Evolutionary conservation across 1,140 invertebrate species (phyloP).

Genomic region (Pemphigus obesinymphae): DNA sequence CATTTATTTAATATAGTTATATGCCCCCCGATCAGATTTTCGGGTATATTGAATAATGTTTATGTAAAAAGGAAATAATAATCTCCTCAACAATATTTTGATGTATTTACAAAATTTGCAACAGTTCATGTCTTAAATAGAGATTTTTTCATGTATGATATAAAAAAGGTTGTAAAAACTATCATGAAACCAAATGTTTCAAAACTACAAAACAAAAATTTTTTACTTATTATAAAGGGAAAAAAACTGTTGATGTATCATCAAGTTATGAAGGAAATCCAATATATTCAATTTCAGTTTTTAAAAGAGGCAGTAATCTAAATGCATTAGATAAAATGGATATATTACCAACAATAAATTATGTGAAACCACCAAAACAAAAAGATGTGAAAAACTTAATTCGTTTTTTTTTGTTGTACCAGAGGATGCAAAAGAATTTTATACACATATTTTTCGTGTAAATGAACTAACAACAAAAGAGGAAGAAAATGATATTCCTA

Average conservation of each 20-base stretch:
- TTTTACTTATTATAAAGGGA: not conserved
- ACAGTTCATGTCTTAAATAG: constrained; percentile 24
- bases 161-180: constrained; percentile 19
- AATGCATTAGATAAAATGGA: not conserved
- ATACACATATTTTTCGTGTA: not conserved
- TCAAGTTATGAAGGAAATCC: not conserved
- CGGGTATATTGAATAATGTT: constrained; percentile 47
- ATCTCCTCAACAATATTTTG: constrained; percentile 40
- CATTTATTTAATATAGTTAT: constrained; percentile 48
- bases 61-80: constrained; percentile 46
- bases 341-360: not conserved
- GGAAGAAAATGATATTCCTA: not conserved
- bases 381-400: constrained; percentile 4
- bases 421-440: not conserved
- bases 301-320: not conserved
- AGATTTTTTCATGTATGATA: no score
- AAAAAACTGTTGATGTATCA: not conserved
- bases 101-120: constrained; percentile 41
- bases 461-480: not conserved
- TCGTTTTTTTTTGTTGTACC: not conserved
- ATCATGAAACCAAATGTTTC: not conserved
- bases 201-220: not conserved
- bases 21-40: constrained; percentile 48
- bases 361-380: not conserved
- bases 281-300: not conserved